Base-by-base conservation (phyloP, 2,797 vertebrate genomes). In the Myotis vivesi region DNA sequence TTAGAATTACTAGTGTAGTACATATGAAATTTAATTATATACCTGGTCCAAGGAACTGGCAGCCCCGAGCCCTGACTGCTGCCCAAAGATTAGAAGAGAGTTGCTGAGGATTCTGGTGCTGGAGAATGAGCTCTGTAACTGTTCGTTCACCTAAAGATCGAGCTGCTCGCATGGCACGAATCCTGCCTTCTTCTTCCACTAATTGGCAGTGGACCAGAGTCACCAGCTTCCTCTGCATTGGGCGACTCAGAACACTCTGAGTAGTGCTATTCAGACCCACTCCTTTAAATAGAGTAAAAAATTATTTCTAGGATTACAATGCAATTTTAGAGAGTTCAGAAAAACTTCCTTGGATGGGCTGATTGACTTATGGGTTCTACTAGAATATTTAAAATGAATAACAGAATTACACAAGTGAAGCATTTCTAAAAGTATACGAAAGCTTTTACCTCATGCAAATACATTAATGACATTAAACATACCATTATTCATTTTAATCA, bases 61-160 rank as follows among this genome's bases (percentile, higher is more conserved):
- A 99, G 36, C 99, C 99, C 57, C 99, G 98, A 73, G 99, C 99
- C 94, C 99, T 99, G 68, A 99, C 99, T 8, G 99, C 99, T 30
- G 99, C 99, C 99, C 99, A 99, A 82, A 99, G 99, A 96, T 99
- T 99, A 86, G 99, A 99, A 46, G 99, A 99, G 77, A 99, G 99
- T 94, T 99, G 99, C 97, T 99, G 99, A 64, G 99, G 99, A 94
- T 99, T 99, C 97, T 99, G 99, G 96, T 99, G 99, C 98, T 99
- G 99, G 82, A 99, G 98, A 97, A 99, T 99, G 97, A 99, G 99
- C 92, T 99, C 99, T 1, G 99, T 99, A 97, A 99, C 99, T 1
- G 99, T 99, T 55, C 99, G 98, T 98, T 99, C 99, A 4, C 99
- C 99, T 89, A 99, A 98, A 0, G 99, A 99, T 23, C 99, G 99